Base-by-base conservation (phyloP, 2,888 invertebrate genomes). In the Euphydryas editha region DNA sequence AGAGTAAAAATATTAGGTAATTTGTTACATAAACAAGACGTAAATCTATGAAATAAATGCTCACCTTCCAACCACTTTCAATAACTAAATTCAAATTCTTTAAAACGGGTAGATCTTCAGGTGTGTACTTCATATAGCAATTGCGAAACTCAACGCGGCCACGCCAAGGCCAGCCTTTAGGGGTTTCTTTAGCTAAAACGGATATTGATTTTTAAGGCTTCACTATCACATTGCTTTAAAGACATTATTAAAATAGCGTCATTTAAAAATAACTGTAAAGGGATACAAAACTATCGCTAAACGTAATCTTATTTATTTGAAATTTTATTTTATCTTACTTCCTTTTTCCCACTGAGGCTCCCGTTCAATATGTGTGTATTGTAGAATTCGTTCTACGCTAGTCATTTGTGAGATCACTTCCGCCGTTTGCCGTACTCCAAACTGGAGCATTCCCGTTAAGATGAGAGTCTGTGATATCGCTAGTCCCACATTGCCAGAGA, bases 371-470 rank as follows among this genome's bases (percentile, higher is more conserved):
- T 95, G 93, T 0, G 95, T 94, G 84, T 97, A 97, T 73, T 95
- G 94, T 70, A 97, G 93, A 42, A 95, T 94, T 8, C 94, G 89
- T 83, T 97, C 95, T 1, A 97, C 97, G 72, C 95, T 95, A 15
- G 95, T 95, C 95, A 95, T 95, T 81, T 95, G 95, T 80, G 91
- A 95, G 79, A 93, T 94, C 82, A 87, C 96, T 93, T 93, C 97
- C 70, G 88, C 97, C 79, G 83, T 96, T 94, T 89, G 96, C 67
- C 87, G 95, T 73, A 87, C 96, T 85, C 93, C 96, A 86, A 88
- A 97, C 84, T 86, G 96, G 85, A 90, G 95, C 95, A 93, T 96
- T 82, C 92, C 97, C 70, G 94, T 97, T 86, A 88, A 94, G 86
- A 94, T 94, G 83, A 95, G 92, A 0, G 95, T 94, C 80, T 95